These are phyloP conservation scores for Zaprionus lachaisei DNA, from an alignment of 1,140 invertebrate genomes.

Conservation along the genomic window DNA sequence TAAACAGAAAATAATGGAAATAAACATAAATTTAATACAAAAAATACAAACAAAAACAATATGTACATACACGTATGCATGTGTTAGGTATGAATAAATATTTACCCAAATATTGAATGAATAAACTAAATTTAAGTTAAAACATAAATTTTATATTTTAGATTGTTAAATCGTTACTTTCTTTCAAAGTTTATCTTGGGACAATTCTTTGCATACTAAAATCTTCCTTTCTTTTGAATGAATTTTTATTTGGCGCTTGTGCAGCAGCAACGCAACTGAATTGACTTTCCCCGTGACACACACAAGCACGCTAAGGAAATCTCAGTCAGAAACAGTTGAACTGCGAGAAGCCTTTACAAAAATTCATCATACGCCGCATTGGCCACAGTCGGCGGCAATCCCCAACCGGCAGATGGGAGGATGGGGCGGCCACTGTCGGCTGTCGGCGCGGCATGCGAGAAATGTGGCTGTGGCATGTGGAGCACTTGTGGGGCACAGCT, in stretches of 20 bases:
- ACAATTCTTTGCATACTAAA: not conserved
- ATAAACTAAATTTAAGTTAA: not conserved
- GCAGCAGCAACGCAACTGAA: constrained; percentile 16
- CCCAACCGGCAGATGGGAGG: not conserved
- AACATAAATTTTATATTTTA: not conserved
- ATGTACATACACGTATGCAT: too few relatives aligned
- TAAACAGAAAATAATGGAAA: not conserved
- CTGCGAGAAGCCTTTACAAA: constrained; percentile 43
- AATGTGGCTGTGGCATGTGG: constrained; percentile 59
- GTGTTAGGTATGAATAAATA: not conserved
- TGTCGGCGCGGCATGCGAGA: constrained; percentile 60
- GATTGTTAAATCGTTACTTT: not conserved
- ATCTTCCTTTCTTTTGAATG: not conserved
- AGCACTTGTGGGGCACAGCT: constrained; percentile 40
- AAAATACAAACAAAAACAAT: not conserved
- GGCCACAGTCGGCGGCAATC: constrained; percentile 47
- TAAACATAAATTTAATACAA: not conserved
- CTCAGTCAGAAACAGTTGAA: constrained; percentile 34
- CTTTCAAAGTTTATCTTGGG: not conserved
- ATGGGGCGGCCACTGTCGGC: constrained; percentile 7
- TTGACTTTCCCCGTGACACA: constrained; percentile 13
- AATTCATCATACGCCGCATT: constrained; percentile 80
- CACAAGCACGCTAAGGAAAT: constrained; percentile 29
- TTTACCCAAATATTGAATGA: not conserved
- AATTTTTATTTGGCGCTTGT: constrained; percentile 4